phyloP scores from a whole-genome alignment of 2,113 vertebrate species.

The Syngnathus typhle region DNA sequence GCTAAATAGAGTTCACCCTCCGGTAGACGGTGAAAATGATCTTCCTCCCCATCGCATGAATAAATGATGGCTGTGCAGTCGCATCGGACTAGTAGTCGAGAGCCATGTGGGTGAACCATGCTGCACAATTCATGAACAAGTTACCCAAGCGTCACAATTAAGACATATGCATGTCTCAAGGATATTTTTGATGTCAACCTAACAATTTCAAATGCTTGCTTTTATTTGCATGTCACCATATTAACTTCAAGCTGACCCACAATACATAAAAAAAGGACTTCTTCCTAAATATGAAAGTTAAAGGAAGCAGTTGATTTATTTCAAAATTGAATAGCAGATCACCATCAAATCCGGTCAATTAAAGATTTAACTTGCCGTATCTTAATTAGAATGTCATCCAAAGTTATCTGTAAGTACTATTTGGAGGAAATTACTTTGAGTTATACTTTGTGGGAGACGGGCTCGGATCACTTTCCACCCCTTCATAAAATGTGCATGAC shows the following conservation, averaged over 20 bases:
- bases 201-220: neutral
- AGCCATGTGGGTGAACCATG: slow-evolving; percentile 54
- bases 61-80: slow-evolving; percentile 67
- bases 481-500: slow-evolving; percentile 50
- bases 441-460: slow-evolving; percentile 1
- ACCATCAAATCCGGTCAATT: neutral
- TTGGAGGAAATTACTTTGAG: slow-evolving; percentile 16
- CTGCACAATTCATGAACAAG: slow-evolving; percentile 70
- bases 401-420: neutral
- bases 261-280: neutral
- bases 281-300: neutral
- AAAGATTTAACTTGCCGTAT: neutral
- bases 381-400: neutral
- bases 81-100: slow-evolving; percentile 61
- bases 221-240: neutral
- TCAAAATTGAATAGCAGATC: neutral
- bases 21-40: slow-evolving; percentile 69
- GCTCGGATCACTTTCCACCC: slow-evolving; percentile 37
- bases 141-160: slow-evolving; percentile 56
- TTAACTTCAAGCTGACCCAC: neutral
- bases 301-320: neutral
- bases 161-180: neutral
- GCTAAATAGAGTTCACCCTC: slow-evolving; percentile 41
- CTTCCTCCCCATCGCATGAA: slow-evolving; percentile 58
- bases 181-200: slow-evolving; percentile 6